Evolutionary conservation across 2,113 vertebrate species (phyloP).

Genomic region (Oryzias javanicus): DNA sequence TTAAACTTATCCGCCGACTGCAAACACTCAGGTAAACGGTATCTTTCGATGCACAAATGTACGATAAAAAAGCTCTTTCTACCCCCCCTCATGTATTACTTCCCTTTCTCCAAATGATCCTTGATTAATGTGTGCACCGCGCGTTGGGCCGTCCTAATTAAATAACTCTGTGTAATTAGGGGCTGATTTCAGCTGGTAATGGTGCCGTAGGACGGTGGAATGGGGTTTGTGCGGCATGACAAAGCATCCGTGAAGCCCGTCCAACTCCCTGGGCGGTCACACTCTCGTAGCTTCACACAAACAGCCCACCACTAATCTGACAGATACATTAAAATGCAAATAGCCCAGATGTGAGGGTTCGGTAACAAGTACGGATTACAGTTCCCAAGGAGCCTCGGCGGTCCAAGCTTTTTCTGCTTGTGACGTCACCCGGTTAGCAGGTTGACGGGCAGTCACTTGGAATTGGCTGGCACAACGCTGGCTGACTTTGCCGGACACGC

Average conservation of each 20-base stretch:
- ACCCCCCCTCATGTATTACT: constrained; percentile 24
- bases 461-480: constrained; percentile 59
- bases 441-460: constrained; percentile 59
- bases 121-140: constrained; percentile 82
- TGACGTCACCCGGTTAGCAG: constrained; percentile 54
- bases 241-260: constrained; percentile 47
- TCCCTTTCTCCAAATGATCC: constrained; percentile 71
- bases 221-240: constrained; percentile 44
- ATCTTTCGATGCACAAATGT: constrained; percentile 4
- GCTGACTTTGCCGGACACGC: constrained; percentile 22
- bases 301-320: constrained; percentile 63
- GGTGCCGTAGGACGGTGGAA: constrained; percentile 66
- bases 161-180: constrained; percentile 87
- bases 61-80: constrained; percentile 10
- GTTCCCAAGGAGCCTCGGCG: constrained; percentile 33
- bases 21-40: constrained; percentile 3
- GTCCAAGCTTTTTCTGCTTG: constrained; percentile 3
- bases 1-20: constrained; percentile 29
- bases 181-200: constrained; percentile 82
- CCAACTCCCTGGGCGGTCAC: constrained; percentile 59
- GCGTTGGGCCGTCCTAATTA: constrained; percentile 84
- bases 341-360: constrained; percentile 64
- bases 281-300: constrained; percentile 53
- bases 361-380: constrained; percentile 71
- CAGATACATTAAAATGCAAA: constrained; percentile 77